phyloP scores from a whole-genome alignment of 2,797 vertebrate species.

The Gallinago solitaria region DNA sequence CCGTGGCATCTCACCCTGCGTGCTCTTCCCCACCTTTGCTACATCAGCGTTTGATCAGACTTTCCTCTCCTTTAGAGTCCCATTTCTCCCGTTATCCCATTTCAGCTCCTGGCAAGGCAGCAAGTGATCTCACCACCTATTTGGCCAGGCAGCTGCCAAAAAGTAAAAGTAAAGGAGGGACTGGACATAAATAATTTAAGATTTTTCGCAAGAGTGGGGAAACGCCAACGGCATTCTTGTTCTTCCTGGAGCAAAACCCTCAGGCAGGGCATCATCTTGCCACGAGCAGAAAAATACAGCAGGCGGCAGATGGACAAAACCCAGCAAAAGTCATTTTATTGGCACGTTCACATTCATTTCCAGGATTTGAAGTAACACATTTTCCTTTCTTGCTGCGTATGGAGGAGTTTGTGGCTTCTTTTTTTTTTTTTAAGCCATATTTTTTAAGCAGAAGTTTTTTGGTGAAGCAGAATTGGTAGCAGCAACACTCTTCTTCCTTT shows the following conservation, averaged over 20 bases:
- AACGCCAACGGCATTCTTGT: neutral
- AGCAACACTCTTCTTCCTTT: neutral
- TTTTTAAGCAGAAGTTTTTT: neutral
- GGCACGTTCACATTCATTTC: slow-evolving; percentile 5
- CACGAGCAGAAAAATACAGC: neutral
- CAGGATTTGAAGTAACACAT: neutral
- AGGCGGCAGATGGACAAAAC: neutral
- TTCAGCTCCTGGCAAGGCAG: slow-evolving; percentile 7
- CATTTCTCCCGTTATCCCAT: neutral
- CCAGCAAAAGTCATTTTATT: slow-evolving; percentile 1
- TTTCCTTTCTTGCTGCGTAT: neutral
- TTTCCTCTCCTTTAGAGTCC: neutral
- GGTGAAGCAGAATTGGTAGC: neutral
- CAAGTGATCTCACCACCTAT: slow-evolving; percentile 8
- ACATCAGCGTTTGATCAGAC: neutral
- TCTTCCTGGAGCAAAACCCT: neutral
- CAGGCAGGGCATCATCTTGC: neutral
- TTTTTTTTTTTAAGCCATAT: neutral
- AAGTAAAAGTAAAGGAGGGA: neutral
- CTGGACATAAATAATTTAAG: slow-evolving; percentile 15
- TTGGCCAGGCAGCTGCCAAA: slow-evolving; percentile 15
- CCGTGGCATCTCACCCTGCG: rapidly evolving
- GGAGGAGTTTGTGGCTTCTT: neutral
- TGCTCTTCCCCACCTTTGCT: neutral
- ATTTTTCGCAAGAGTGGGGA: neutral